phyloP scores from a whole-genome alignment of 2,888 invertebrate species.

The Hesperia comma region DNA sequence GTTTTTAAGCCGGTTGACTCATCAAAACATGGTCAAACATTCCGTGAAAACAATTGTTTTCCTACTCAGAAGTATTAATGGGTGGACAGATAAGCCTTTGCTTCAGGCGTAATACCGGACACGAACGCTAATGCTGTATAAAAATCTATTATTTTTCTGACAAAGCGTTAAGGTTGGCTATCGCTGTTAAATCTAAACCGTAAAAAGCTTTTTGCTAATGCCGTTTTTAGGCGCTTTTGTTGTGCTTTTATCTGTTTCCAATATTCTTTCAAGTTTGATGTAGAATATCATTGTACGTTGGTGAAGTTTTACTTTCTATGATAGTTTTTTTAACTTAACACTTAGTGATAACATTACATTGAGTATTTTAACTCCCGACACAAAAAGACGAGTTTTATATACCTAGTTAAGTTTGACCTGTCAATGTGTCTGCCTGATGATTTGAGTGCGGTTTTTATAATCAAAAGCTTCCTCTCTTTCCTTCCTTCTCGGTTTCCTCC shows the following conservation, averaged over 20 bases:
- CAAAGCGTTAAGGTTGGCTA: constrained; percentile 23
- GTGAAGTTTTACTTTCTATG: not conserved
- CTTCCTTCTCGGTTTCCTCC: too few species aligned
- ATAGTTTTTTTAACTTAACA: not conserved
- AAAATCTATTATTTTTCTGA: constrained; percentile 25
- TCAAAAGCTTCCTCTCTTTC: too few species aligned
- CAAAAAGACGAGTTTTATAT: too few species aligned
- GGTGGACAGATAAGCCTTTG: constrained; percentile 54
- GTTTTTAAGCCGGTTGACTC: constrained; percentile 48
- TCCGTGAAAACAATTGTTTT: constrained; percentile 52
- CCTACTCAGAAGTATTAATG: constrained; percentile 59
- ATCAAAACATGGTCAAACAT: constrained; percentile 52
- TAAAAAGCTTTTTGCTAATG: constrained; percentile 26
- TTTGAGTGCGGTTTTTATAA: too few species aligned
- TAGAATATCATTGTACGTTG: not conserved
- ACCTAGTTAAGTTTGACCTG: too few species aligned
- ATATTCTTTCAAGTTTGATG: constrained; percentile 9
- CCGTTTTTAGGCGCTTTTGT: constrained; percentile 22
- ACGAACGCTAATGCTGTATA: constrained; percentile 24
- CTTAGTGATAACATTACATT: not conserved
- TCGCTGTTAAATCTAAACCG: constrained; percentile 26
- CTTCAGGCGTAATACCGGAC: constrained; percentile 43
- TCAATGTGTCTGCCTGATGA: too few species aligned
- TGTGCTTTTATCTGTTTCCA: constrained; percentile 8
- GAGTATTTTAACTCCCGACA: too few species aligned